These are phyloP conservation scores for Pachyramphus minor DNA, from an alignment of 2,113 vertebrate species.

Conservation along the genomic window DNA sequence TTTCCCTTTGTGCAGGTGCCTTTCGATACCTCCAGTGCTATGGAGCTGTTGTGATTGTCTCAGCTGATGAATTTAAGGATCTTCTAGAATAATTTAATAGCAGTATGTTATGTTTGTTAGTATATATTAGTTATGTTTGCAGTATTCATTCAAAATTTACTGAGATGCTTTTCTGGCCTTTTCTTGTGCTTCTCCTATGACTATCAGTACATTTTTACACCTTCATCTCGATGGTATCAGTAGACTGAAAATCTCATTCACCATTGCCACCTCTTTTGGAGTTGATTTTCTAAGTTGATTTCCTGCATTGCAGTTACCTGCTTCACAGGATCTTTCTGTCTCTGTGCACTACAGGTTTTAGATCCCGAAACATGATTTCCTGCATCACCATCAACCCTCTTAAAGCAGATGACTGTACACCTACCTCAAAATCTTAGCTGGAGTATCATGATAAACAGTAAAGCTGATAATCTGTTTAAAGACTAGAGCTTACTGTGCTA, in stretches of 20 bases:
- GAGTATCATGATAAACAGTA: not conserved
- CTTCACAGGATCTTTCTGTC: not conserved
- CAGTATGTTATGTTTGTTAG: too few species aligned
- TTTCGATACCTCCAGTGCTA: not conserved
- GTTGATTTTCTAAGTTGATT: not conserved
- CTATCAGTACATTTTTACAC: not conserved
- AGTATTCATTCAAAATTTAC: not conserved
- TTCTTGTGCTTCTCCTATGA: not conserved
- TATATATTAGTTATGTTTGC: too few species aligned
- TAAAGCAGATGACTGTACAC: not conserved
- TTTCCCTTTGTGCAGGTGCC: not conserved
- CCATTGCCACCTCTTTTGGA: not conserved
- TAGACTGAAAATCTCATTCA: not conserved
- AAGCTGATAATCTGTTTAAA: not conserved
- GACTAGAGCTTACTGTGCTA: not conserved
- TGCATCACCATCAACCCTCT: not conserved
- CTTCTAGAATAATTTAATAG: not conserved
- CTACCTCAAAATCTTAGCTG: not conserved
- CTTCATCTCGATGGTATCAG: rapidly evolving
- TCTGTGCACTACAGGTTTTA: not conserved
- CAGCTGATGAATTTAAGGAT: not conserved
- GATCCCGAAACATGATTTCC: not conserved
- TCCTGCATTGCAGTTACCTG: not conserved
- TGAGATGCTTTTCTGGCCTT: not conserved
- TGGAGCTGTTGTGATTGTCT: not conserved